Evolutionary conservation across 2,113 vertebrate genomes (phyloP).

Genomic region (Hemiscyllium ocellatum): DNA sequence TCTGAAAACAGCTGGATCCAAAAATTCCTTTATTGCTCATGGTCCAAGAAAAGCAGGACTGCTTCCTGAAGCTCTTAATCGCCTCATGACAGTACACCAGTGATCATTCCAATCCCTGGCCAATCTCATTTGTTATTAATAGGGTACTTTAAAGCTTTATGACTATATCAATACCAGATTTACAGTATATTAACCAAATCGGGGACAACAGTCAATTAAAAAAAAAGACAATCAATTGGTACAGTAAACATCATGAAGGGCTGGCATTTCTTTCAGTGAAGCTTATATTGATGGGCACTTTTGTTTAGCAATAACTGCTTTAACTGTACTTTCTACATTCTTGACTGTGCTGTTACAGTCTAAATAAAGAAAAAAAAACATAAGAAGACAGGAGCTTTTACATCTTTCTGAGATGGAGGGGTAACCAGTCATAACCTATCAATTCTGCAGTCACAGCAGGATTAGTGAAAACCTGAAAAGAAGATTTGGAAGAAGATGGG

Average conservation of each 20-base stretch:
- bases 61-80: not conserved
- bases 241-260: not conserved
- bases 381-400: not conserved
- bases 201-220: not conserved
- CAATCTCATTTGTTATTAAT: not conserved
- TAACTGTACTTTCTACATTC: not conserved
- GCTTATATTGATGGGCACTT: not conserved
- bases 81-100: not conserved
- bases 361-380: not conserved
- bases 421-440: not conserved
- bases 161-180: not conserved
- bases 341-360: not conserved
- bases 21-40: not conserved
- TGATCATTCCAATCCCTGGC: not conserved
- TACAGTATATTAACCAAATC: not conserved
- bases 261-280: slow-evolving; percentile 15
- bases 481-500: not conserved
- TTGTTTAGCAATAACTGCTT: not conserved
- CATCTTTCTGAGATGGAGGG: not conserved
- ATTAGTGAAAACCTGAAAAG: not conserved
- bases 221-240: not conserved
- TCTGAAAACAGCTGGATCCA: not conserved
- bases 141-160: not conserved
- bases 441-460: not conserved
- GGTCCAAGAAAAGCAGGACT: not conserved